Evolutionary conservation across 1,140 invertebrate species (phyloP), one percentile per base, ranked within the genome.

Genomic region (Chelonus insularis): DNA sequence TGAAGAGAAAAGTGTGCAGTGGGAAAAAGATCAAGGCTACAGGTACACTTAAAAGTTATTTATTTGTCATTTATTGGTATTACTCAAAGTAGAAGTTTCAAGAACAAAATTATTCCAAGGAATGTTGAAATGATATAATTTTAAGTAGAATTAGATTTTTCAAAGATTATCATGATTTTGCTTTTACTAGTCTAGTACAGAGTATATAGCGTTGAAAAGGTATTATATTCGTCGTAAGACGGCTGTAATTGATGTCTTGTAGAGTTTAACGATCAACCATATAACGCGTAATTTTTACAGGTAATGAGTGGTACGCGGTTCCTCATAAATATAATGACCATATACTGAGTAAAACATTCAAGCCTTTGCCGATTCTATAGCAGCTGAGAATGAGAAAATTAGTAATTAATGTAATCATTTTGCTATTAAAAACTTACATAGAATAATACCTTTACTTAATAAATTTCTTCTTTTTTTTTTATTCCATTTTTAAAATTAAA

Each of bases 281-380:
- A 64, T 69, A 72, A 68, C 66, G 65, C 60, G 63, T 29, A 29
- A 69, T 70, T 74, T 64, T 72, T 71, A 72, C 72, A 77, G 70
- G 73, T 77, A 77, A 77, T 72, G 73, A 75, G 72, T 67, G 72
- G 67, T 71, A 14, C 52, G 68, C 72, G 75, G 75, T 77, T 68
- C 72, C 74, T 75, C 73, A 71, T 74, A 74, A 75, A 75, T 65
- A 69, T 77, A 74, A 75, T 74, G 72, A 75, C 71, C 71, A 73
- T 72, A 68, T 70, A 65, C 62, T 45, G 60, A 25, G 52, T 36
- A 36, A 37, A 36, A 12, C 29, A 23, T 20, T n/a, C 16, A 47
- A 12, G 36, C n/a, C 34, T 12, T 21, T 21, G 37, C 9, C 9
- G 25, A 14, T 8, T 48, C 23, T 25, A 48, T 45, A 59, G 56